phyloP scores from a whole-genome alignment of 2,113 vertebrate species.

The Cisticola juncidis region DNA sequence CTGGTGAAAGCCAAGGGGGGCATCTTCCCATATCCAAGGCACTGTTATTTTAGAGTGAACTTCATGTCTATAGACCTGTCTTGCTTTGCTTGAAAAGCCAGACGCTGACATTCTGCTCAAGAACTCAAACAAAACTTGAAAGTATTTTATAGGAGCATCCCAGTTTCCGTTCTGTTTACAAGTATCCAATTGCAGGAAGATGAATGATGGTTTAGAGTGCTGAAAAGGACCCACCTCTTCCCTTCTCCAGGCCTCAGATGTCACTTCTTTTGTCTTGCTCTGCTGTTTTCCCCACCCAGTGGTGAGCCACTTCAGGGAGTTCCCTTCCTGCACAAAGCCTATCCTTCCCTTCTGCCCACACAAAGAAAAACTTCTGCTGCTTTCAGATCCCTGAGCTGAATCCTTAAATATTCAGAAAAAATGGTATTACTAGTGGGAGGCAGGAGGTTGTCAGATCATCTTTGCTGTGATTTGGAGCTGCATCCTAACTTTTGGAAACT shows the following conservation, averaged over 20 bases:
- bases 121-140: neutral
- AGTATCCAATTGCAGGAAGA: neutral
- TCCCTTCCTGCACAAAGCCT: neutral
- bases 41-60: neutral
- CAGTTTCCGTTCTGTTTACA: neutral
- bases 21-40: neutral
- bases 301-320: neutral
- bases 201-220: neutral
- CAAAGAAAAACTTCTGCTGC: neutral
- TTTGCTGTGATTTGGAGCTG: neutral
- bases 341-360: neutral
- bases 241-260: neutral
- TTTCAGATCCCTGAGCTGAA: neutral
- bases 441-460: neutral
- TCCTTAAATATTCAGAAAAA: neutral
- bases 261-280: neutral
- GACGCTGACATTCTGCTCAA: neutral
- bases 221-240: neutral
- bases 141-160: neutral
- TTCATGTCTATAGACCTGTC: neutral
- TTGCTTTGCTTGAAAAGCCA: neutral
- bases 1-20: neutral
- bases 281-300: neutral
- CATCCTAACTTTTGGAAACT: neutral
- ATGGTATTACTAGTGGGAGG: neutral